phyloP scores from a whole-genome alignment of 2,113 vertebrate species.

The Siniperca knerii region DNA sequence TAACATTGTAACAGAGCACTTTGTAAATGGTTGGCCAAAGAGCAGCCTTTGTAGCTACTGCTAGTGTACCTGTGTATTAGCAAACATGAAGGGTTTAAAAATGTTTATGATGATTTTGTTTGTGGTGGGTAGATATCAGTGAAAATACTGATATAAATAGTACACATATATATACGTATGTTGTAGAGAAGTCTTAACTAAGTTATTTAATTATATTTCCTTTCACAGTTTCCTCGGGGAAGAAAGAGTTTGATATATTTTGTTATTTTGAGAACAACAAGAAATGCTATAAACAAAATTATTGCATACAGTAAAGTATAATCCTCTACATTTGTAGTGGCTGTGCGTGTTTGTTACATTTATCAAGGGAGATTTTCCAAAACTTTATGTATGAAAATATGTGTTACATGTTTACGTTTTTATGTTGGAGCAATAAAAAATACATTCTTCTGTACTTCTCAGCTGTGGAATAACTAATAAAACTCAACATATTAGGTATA shows the following conservation, averaged over 20 bases:
- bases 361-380: not conserved
- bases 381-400: not conserved
- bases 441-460: not conserved
- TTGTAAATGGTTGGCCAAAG: not conserved
- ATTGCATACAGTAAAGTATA: not conserved
- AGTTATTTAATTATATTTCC: not conserved
- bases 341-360: not conserved
- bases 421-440: not conserved
- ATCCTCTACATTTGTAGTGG: not conserved
- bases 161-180: not conserved
- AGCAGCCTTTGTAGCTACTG: not conserved
- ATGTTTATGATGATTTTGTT: not conserved
- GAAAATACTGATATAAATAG: not conserved
- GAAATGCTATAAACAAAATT: not conserved
- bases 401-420: not conserved
- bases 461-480: not conserved
- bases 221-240: not conserved
- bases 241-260: not conserved
- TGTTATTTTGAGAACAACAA: not conserved
- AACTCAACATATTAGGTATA: not conserved
- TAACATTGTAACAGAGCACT: not conserved
- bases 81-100: not conserved
- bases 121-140: not conserved
- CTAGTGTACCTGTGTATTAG: not conserved
- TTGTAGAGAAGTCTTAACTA: not conserved